These are phyloP conservation scores for Dysidea cf. avara DNA, from an alignment of 37 sponge, comb jelly and placozoan genomes.

Conservation along the genomic window DNA sequence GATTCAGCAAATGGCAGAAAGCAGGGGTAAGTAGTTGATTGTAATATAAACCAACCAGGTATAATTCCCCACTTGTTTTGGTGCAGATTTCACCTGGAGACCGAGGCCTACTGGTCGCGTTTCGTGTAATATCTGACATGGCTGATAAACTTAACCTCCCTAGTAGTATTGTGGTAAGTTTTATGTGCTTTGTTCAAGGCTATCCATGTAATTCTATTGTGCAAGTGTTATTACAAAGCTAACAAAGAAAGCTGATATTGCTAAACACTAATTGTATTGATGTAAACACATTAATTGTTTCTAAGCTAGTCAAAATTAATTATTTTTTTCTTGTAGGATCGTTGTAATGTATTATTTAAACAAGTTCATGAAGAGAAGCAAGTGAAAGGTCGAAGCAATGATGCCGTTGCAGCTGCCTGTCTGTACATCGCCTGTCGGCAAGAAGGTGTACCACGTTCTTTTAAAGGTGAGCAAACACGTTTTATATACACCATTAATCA, in stretches of 20 bases:
- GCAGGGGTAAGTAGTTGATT: slow-evolving; percentile 43
- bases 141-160: slow-evolving; percentile 89
- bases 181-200: not conserved
- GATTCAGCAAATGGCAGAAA: slow-evolving; percentile 72
- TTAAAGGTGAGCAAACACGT: slow-evolving; percentile 60
- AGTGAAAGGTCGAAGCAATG: slow-evolving; percentile 88
- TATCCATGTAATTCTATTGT: no score
- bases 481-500: not conserved
- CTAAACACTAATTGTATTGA: no score
- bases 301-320: not conserved
- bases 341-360: slow-evolving; percentile 86
- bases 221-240: no score
- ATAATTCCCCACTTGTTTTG: no score
- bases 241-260: no score
- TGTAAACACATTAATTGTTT: not conserved
- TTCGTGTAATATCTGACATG: slow-evolving; percentile 84
- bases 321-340: slow-evolving; percentile 53
- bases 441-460: slow-evolving; percentile 91
- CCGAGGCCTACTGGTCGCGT: slow-evolving; percentile 75
- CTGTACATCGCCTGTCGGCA: slow-evolving; percentile 96
- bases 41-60: no score
- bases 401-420: slow-evolving; percentile 95
- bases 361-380: slow-evolving; percentile 87
- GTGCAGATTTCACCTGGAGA: slow-evolving; percentile 57
- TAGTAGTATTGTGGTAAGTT: slow-evolving; percentile 79